phyloP scores from a whole-genome alignment of 2,888 invertebrate species.

The Drosophila greeni region DNA sequence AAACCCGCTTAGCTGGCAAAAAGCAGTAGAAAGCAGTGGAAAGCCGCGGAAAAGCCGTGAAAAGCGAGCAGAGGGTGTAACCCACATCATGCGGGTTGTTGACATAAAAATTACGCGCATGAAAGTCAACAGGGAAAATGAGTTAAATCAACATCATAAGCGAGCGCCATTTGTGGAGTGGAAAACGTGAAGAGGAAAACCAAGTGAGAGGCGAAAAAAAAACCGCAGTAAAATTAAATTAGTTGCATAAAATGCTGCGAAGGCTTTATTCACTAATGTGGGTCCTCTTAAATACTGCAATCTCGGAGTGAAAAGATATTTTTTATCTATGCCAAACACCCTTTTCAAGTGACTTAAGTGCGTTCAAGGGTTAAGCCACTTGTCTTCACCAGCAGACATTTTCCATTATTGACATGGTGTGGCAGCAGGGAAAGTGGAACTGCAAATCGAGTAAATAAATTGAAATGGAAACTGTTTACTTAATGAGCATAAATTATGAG shows the following conservation, averaged over 20 bases:
- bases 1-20: slow-evolving; percentile 65
- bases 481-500: slow-evolving; percentile 23
- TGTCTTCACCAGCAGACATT: not conserved
- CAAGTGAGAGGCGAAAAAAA: slow-evolving; percentile 7
- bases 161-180: slow-evolving; percentile 36
- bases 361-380: slow-evolving; percentile 2
- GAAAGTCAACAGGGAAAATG: slow-evolving; percentile 66
- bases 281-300: slow-evolving; percentile 10
- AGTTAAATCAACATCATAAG: slow-evolving; percentile 59
- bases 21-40: slow-evolving; percentile 14
- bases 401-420: slow-evolving; percentile 15
- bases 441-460: slow-evolving; percentile 36
- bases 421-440: not conserved
- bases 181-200: slow-evolving; percentile 18
- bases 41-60: slow-evolving; percentile 5
- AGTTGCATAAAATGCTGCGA: slow-evolving; percentile 40
- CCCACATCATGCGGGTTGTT: slow-evolving; percentile 50
- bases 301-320: not conserved
- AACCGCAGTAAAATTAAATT: slow-evolving; percentile 50
- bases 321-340: slow-evolving; percentile 17
- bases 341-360: slow-evolving; percentile 1
- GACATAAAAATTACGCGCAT: slow-evolving; percentile 70
- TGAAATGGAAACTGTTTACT: slow-evolving; percentile 39
- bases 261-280: slow-evolving; percentile 18
- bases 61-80: slow-evolving; percentile 5